Evolutionary conservation across 2,113 vertebrate genomes (phyloP), one percentile per base, ranked within the genome.

Genomic region (Melanostigma gelatinosum): DNA sequence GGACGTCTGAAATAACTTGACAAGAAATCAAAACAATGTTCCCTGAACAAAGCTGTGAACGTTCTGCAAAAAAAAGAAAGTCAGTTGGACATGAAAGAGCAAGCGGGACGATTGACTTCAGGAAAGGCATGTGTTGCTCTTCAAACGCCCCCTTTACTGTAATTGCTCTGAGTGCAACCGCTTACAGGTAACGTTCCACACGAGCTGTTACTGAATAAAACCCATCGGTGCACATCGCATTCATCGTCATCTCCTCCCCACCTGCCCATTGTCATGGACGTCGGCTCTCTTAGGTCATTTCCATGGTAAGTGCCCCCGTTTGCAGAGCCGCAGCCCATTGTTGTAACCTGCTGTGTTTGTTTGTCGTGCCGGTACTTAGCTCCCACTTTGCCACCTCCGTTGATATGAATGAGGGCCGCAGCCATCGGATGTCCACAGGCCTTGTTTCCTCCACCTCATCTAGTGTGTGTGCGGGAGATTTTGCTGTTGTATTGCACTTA

Each of bases 191-290:
- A 13, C 12, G 76, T 8, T 72, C 32, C 72, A 65, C 40, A 27
- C 58, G 0, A 66, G 29, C n/a, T 52, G 34, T 71, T 18, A 44
- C 44, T 64, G 58, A 11, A 77, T 57, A 72, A 76, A 88, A 82
- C 27, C 32, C 61, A 57, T 63, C 24, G 16, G 9, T 67, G 32
- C 36, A 67, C 54, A 66, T 55, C 54, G 65, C 36, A 85, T 84
- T 84, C 88, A 75, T 57, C 50, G 65, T 75, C 44, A 75, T 65
- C 61, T 48, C 77, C 77, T 77, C 84, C 84, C 68, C 48, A 80
- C 68, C 63, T 48, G 69, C 27, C 72, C 72, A 70, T 92, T 92
- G 89, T 90, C 79, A 91, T 91, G 86, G 75, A 83, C 13, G 67
- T 46, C 27, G 66, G 36, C 62, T 67, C 57, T 70, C 85, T 80